A percentile compares a stretch with the other conserved stretches of the same genome.
These are phyloP conservation scores for Cremastinae sp. DNA, from an alignment of 2,888 invertebrate genomes.

Conservation along the genomic window DNA sequence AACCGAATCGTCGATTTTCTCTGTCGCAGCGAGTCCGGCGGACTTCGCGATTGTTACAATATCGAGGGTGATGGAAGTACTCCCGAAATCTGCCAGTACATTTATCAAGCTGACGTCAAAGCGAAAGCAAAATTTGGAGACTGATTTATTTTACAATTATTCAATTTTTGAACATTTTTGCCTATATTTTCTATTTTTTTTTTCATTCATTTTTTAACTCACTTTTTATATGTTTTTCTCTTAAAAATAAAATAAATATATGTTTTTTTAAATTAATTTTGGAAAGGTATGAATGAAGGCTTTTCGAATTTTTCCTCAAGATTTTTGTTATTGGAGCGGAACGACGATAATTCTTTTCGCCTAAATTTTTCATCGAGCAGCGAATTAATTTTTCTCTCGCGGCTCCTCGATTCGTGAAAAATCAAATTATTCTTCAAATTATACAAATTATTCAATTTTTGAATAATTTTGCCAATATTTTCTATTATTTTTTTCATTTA, in stretches of 20 bases:
- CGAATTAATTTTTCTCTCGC: conserved; percentile 4
- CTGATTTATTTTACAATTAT: background rate
- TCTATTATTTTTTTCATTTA: conserved; percentile 1
- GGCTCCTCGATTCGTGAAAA: background rate
- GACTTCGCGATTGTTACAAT: conserved; percentile 60
- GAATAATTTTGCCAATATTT: conserved; percentile 1
- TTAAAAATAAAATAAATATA: no score
- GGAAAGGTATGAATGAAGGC: conserved; percentile 35
- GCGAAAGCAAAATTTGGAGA: conserved; percentile 55
- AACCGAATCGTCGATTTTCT: conserved; percentile 65
- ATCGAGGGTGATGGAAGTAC: conserved; percentile 41
- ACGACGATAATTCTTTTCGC: background rate
- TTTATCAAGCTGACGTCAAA: conserved; percentile 53
- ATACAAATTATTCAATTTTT: background rate
- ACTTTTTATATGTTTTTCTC: no score
- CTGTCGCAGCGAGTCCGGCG: conserved; percentile 67
- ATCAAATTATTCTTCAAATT: background rate
- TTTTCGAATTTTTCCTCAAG: conserved; percentile 6
- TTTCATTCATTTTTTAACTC: background rate
- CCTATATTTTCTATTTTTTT: background rate
- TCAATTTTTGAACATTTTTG: conserved; percentile 1
- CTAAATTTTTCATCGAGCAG: conserved; percentile 12
- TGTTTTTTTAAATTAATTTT: conserved; percentile 28
- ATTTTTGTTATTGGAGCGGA: background rate
- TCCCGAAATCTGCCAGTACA: conserved; percentile 18